Conservation (phyloP, 2,888 invertebrate species). For the Cartodere bifasciata region DNA sequence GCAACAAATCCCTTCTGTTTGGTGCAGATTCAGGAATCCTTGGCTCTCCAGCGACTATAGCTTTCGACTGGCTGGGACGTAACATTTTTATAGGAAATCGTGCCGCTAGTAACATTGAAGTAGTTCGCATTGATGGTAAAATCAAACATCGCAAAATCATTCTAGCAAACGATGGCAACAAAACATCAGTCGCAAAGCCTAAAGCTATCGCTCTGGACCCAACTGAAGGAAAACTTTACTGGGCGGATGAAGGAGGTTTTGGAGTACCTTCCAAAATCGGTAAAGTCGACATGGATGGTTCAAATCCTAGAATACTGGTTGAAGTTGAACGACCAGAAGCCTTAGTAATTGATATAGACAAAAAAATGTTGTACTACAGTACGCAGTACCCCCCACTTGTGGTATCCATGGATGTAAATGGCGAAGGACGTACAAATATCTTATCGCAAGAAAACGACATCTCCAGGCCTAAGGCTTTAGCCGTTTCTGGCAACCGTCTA, state of each 20-base stretch:
- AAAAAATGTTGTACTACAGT: slow-evolving; percentile 79
- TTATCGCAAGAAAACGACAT: slow-evolving; percentile 59
- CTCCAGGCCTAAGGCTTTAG: slow-evolving; percentile 66
- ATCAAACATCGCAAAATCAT: slow-evolving; percentile 73
- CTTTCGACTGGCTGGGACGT: slow-evolving; percentile 93
- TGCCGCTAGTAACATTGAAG: slow-evolving; percentile 81
- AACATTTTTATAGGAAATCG: slow-evolving; percentile 90
- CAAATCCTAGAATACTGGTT: slow-evolving; percentile 58
- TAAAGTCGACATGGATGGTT: slow-evolving; percentile 89
- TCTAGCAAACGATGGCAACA: slow-evolving; percentile 79
- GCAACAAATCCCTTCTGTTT: slow-evolving; percentile 70
- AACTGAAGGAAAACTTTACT: slow-evolving; percentile 85
- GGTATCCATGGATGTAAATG: slow-evolving; percentile 58
- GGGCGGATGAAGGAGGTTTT: slow-evolving; percentile 90
- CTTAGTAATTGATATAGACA: slow-evolving; percentile 72
- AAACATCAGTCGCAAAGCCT: slow-evolving; percentile 76
- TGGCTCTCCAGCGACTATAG: slow-evolving; percentile 81
- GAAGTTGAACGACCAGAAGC: slow-evolving; percentile 68
- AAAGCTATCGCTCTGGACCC: slow-evolving; percentile 83
- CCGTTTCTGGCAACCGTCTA: slow-evolving; percentile 66
- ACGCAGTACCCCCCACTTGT: slow-evolving; percentile 62
- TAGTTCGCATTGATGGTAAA: slow-evolving; percentile 75
- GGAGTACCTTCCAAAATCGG: slow-evolving; percentile 83
- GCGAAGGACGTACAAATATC: slow-evolving; percentile 53
- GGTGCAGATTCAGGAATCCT: slow-evolving; percentile 75